A percentile compares a stretch with the other conserved stretches of the same genome.
Conservation (phyloP, 2,888 invertebrate species). For the Agrotis exclamationis region DNA sequence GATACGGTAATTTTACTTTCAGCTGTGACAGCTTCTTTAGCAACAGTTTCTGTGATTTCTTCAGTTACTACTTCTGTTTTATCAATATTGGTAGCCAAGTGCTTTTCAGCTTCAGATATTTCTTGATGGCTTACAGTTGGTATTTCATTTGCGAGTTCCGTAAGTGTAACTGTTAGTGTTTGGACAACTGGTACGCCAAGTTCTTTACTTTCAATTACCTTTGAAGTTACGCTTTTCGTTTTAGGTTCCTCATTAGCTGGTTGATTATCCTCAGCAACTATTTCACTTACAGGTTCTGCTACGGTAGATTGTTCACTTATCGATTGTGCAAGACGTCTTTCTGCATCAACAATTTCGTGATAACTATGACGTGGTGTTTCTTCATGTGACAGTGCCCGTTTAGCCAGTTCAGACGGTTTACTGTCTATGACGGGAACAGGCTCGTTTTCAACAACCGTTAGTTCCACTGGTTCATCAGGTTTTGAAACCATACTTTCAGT, state of each 20-base stretch:
- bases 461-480: slow-evolving; percentile 3
- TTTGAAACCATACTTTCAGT: slow-evolving; percentile 13
- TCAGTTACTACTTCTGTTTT: neutral
- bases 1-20: neutral
- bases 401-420: neutral
- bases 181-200: slow-evolving; percentile 21
- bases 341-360: slow-evolving; percentile 76
- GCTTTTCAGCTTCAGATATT: slow-evolving; percentile 55
- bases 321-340: slow-evolving; percentile 66
- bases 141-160: slow-evolving; percentile 43
- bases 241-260: neutral
- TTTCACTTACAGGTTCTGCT: slow-evolving; percentile 15
- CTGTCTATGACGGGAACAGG: neutral
- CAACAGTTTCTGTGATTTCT: neutral
- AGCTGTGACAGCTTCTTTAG: slow-evolving; percentile 3
- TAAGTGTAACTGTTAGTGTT: slow-evolving; percentile 39
- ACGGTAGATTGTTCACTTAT: slow-evolving; percentile 17
- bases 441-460: slow-evolving; percentile 11
- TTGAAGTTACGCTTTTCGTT: neutral
- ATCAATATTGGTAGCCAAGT: slow-evolving; percentile 23
- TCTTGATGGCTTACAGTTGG: slow-evolving; percentile 54
- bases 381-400: slow-evolving; percentile 49
- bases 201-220: slow-evolving; percentile 46
- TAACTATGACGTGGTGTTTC: slow-evolving; percentile 73
- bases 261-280: neutral